Conservation (phyloP, 2,113 vertebrate species). For the Numida meleagris region DNA sequence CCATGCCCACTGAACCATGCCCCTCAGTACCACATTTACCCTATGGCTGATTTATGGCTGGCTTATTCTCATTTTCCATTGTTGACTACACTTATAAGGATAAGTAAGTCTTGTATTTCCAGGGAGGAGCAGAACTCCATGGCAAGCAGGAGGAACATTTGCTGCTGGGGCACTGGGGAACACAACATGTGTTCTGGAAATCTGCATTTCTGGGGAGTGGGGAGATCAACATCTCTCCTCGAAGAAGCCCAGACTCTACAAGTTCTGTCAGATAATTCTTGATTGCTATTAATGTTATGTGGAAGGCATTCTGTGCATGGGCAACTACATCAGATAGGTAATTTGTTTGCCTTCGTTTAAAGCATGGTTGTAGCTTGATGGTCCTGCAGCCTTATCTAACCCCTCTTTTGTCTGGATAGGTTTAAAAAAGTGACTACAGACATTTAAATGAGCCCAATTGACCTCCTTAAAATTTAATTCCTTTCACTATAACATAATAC, state of each 20-base stretch:
- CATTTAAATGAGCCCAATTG: background rate
- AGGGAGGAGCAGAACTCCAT: rapidly evolving
- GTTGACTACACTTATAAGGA: background rate
- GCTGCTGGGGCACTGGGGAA: background rate
- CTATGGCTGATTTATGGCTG: background rate
- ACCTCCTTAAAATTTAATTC: background rate
- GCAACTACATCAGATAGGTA: background rate
- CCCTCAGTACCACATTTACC: too few relatives aligned
- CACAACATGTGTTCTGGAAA: background rate
- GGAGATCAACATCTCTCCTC: background rate
- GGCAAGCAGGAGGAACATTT: background rate
- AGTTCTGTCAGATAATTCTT: background rate
- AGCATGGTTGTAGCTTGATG: background rate
- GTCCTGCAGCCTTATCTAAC: background rate
- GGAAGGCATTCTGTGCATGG: background rate
- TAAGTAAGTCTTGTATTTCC: background rate
- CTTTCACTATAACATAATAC: background rate
- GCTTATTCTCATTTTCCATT: background rate
- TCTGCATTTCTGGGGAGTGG: background rate
- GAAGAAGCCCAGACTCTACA: background rate
- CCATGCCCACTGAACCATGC: too few relatives aligned
- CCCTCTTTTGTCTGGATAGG: background rate
- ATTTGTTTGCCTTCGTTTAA: slow-evolving; percentile 2
- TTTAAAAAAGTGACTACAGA: background rate
- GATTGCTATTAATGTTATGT: background rate